These are phyloP conservation scores for Synodontis membranacea DNA, from an alignment of 2,113 vertebrate genomes.

Conservation along the genomic window DNA sequence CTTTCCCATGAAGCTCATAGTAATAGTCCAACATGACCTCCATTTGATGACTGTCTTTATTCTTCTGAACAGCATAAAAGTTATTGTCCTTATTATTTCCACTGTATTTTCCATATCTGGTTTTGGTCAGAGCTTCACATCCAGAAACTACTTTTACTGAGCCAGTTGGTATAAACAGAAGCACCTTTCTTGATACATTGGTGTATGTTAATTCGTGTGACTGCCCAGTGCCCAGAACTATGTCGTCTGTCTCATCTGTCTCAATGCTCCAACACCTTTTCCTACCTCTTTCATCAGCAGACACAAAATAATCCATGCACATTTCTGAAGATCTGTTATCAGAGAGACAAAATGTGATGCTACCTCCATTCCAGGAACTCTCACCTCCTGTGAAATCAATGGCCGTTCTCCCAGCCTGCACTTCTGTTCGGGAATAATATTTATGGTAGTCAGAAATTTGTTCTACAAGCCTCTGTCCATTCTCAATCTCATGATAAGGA, in stretches of 20 bases:
- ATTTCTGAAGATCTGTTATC: constrained; percentile 52
- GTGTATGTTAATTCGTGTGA: constrained; percentile 37
- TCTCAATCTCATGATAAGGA: constrained; percentile 49
- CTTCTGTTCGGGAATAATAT: constrained; percentile 38
- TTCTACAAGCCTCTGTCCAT: constrained; percentile 50
- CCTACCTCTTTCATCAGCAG: constrained; percentile 14
- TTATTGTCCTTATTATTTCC: constrained; percentile 57
- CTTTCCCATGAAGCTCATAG: constrained; percentile 57
- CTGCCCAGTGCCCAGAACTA: constrained; percentile 61
- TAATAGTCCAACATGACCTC: constrained; percentile 61
- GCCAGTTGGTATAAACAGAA: constrained; percentile 51
- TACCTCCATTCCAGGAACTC: constrained; percentile 59
- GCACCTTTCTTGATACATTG: neutral
- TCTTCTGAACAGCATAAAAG: constrained; percentile 60
- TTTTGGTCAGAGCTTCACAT: rapidly evolving
- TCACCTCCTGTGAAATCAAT: constrained; percentile 54
- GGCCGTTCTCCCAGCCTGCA: neutral
- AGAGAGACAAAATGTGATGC: constrained; percentile 53
- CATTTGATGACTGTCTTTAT: neutral
- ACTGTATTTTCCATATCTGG: constrained; percentile 56
- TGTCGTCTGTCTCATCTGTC: constrained; percentile 49
- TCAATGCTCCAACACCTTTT: constrained; percentile 43
- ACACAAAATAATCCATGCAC: constrained; percentile 58
- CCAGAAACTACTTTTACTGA: constrained; percentile 53
- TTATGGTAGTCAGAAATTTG: constrained; percentile 57